phyloP scores from a whole-genome alignment of 2,113 vertebrate species.

The Festucalex cinctus region DNA sequence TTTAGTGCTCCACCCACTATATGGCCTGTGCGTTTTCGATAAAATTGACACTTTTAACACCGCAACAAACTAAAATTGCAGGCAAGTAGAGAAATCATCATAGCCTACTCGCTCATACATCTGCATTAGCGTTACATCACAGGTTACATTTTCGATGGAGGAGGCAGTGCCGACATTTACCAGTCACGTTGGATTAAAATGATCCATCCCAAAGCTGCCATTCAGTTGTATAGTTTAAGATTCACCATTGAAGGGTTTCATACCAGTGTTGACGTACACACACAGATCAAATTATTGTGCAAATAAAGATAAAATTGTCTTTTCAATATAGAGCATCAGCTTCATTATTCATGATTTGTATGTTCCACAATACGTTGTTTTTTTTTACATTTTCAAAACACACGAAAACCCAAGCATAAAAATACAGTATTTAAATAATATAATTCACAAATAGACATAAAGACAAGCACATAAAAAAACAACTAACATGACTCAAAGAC shows the following conservation, averaged over 20 bases:
- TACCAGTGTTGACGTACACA: neutral
- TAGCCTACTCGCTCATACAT: neutral
- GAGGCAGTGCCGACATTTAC: constrained; percentile 26
- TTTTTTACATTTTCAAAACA: constrained; percentile 21
- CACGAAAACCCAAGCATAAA: constrained; percentile 33
- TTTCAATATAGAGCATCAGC: no score
- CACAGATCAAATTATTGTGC: neutral
- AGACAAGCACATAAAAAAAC: neutral
- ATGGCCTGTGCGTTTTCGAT: constrained; percentile 24
- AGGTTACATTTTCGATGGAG: constrained; percentile 6
- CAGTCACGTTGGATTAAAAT: constrained; percentile 9
- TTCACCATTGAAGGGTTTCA: neutral
- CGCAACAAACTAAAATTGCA: constrained; percentile 9
- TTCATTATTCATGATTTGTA: neutral
- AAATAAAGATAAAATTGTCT: constrained; percentile 1
- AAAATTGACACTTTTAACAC: constrained; percentile 29
- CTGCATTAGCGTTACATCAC: constrained; percentile 29
- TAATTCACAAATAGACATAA: constrained; percentile 14
- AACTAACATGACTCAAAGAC: neutral
- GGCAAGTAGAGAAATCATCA: neutral
- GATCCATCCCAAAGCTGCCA: constrained; percentile 9
- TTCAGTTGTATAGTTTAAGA: constrained; percentile 1
- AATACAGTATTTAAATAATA: neutral
- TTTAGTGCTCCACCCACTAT: constrained; percentile 27
- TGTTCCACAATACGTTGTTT: constrained; percentile 6